Evolutionary conservation across 2,113 vertebrate species (phyloP).

Genomic region (Paracanthobrama guichenoti): DNA sequence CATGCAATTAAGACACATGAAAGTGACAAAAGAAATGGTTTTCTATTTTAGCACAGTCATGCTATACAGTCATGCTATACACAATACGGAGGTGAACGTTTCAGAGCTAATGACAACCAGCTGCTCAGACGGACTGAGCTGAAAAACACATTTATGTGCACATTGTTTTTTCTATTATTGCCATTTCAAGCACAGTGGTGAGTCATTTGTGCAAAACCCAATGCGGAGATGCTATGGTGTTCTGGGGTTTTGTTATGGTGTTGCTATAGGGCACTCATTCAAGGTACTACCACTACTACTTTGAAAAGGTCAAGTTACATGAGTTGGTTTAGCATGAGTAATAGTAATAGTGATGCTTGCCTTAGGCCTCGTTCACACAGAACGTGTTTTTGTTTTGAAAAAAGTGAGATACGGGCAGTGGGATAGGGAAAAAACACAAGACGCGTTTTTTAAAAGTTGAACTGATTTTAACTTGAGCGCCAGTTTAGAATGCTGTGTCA

Average conservation of each 20-base stretch:
- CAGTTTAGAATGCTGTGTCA: no score
- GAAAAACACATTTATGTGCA: background rate
- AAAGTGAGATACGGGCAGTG: no score
- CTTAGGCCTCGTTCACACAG: no score
- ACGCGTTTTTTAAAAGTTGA: no score
- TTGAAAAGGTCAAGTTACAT: background rate
- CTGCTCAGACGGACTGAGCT: background rate
- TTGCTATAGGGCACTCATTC: background rate
- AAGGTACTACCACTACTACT: background rate
- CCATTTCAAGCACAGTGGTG: background rate
- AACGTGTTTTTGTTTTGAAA: no score
- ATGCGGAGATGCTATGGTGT: background rate
- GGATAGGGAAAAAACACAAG: no score
- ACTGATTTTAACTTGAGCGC: no score
- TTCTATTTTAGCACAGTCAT: background rate
- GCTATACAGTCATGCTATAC: constrained; percentile 2
- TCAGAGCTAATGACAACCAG: background rate
- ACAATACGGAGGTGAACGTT: background rate
- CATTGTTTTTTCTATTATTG: background rate
- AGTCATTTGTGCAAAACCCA: background rate
- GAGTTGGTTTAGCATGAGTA: background rate
- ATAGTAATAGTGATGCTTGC: background rate
- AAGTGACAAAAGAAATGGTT: constrained; percentile 4
- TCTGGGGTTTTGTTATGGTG: background rate
- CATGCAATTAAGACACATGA: constrained; percentile 3